Base-by-base conservation (phyloP, 2,888 invertebrate genomes). In the Tinea pellionella region DNA sequence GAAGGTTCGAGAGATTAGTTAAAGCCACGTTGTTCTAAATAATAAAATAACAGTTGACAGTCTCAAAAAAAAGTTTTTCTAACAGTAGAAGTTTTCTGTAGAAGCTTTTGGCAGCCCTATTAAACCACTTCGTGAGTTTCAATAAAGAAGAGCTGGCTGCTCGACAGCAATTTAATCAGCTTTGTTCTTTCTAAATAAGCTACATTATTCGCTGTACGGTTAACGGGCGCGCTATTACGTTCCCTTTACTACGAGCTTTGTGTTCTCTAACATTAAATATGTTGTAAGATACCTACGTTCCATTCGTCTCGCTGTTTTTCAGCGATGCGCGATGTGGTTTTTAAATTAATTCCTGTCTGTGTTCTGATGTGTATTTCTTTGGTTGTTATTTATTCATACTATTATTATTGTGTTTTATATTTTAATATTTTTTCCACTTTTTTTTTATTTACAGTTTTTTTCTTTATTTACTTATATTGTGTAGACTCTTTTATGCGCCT, bases 161-260 rank as follows among this genome's bases (percentile, higher is more conserved):
- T 70, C 72, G 71, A 74, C 72, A 73, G 71, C 71, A 75, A 75
- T 77, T 77, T 77, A 77, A 78, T 77, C 77, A 74, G 74, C 75
- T 74, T 74, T 75, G 75, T 76, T 73, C 73, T 71, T 74, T 69
- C 70, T 72, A 77, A 75, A 74, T 75, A 74, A 73, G 59, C 61
- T 57, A 57, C 41, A 53, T 30, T 59, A 30, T 61, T 58, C 61
- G 43, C 59, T 60, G 61, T 47, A 41, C 59, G 29, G 59, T 43
- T 59, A 43, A 59, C 59, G 30, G 59, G 42, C 41, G 13, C 42
- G 43, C 59, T 59, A 53, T 53, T 53, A 53, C 53, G 53, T 9
- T 53, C 53, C 24, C 24, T 18, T 18, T n/a, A 12, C 12, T 11
- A n/a, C n/a, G 19, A 4, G 19, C 24, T 53, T 53, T 24, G 53